These are phyloP conservation scores for Myiothlypis chrysogaster DNA, from an alignment of 2,797 vertebrate species.

Conservation along the genomic window DNA sequence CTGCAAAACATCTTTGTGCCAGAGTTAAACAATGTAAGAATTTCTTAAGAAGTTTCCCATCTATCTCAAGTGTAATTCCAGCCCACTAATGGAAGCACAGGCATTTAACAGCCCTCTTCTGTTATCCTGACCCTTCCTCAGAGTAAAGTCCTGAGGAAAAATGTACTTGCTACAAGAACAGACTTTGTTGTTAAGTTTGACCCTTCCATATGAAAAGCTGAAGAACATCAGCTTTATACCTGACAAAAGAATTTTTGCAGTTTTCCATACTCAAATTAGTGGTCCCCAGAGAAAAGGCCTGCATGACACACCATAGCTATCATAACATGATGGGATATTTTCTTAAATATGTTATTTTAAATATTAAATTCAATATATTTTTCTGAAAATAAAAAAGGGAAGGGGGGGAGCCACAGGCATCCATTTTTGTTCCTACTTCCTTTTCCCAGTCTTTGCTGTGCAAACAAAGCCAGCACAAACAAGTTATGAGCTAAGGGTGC, in stretches of 20 bases:
- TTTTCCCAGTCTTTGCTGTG: background rate
- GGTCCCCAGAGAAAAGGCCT: background rate
- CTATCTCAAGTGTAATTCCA: background rate
- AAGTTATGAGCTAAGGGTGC: background rate
- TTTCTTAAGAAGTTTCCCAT: background rate
- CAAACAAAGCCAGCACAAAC: background rate
- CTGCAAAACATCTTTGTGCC: background rate
- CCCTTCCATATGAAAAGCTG: background rate
- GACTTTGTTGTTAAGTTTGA: background rate
- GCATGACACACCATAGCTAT: background rate
- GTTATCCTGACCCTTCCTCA: background rate
- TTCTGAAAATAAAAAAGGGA: background rate
- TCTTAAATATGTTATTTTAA: background rate
- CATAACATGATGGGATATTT: background rate
- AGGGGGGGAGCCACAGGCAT: rapidly evolving
- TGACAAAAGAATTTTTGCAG: background rate
- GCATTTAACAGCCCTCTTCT: background rate
- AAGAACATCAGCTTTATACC: background rate
- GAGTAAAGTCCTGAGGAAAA: background rate
- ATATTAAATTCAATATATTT: background rate
- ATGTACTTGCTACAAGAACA: background rate
- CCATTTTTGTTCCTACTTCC: background rate
- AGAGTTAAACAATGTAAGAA: background rate
- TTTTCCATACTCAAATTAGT: background rate
- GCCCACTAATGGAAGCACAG: background rate